Base-by-base conservation (phyloP, 2,888 invertebrate species). In the Sinotaia quadrata region DNA sequence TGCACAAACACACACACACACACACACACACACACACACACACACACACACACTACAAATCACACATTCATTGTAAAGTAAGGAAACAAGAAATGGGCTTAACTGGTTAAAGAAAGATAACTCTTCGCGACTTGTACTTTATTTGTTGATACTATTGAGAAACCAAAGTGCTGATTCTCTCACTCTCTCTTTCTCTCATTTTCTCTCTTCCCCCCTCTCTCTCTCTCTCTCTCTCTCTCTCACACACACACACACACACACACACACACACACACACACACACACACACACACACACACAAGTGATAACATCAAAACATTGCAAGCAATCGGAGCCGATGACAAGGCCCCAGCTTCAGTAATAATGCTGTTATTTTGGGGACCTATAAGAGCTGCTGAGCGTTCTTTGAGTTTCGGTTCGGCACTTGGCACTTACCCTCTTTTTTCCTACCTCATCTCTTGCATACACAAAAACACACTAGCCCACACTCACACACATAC, bases 291-390 rank as follows among this genome's bases (percentile, higher is more conserved):
- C 2, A 37, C 37, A 8, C 41, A 37, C 41, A 37, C 37, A 58
- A 18, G 36, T 18, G 24, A 5, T 10, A 10, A 37, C 24, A 37
- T 15, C 7, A 54, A 5, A 49, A 4, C 47, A 18, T 7, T 8
- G 47, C 21, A n/a, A 24, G 47, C 24, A 47, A 47, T 47, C 15
- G 47, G 8, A 47, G 47, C 47, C 24, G 47, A 47, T 47, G n/a
- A 47, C 7, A 47, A 47, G 47, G 47, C 47, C 47, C n/a, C 47
- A 18, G 18, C 47, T 24, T 8, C 47, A 47, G 47, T 47, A n/a
- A 47, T 47, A 47, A 47, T 47, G 47, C 47, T 47, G 47, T 47
- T 47, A 47, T 47, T 47, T 47, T 24, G 24, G 47, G 47, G 47
- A n/a, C 47, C 47, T 21, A 7, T 18, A 24, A 24, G 47, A n/a